These are phyloP conservation scores for Malurus alboscapulatus DNA, from an alignment of 2,113 vertebrate genomes.

Conservation along the genomic window DNA sequence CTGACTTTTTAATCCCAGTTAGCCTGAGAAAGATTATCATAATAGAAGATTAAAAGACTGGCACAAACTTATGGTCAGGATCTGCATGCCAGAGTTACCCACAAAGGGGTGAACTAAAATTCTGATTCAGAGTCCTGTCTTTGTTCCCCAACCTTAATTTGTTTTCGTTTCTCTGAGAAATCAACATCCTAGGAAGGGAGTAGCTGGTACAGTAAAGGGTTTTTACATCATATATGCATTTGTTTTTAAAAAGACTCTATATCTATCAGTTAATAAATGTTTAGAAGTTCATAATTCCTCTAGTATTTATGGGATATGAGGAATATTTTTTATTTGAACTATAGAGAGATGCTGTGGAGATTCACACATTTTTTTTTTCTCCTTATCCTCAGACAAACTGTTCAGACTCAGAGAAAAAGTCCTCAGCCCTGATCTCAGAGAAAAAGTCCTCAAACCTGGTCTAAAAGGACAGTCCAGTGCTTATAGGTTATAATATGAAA, in stretches of 20 bases:
- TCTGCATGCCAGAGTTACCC: not conserved
- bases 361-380: not conserved
- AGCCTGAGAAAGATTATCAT: not conserved
- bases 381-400: not conserved
- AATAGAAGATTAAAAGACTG: not conserved
- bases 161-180: not conserved
- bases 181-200: not conserved
- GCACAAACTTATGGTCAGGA: not conserved
- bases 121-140: not conserved
- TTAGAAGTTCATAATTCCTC: not conserved
- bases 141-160: not conserved
- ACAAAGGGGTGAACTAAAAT: not conserved
- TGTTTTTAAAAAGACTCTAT: not conserved
- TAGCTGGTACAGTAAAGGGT: not conserved
- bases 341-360: not conserved
- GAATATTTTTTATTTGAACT: not conserved
- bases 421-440: not conserved
- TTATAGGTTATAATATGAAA: slow-evolving; percentile 11
- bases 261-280: not conserved
- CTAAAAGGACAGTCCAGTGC: not conserved
- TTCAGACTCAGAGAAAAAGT: not conserved
- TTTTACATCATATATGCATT: not conserved
- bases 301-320: not conserved
- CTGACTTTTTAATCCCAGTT: not conserved
- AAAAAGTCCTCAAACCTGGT: not conserved